Evolutionary conservation across 2,797 vertebrate species (phyloP).

Genomic region (Pipistrellus pipistrellus): DNA sequence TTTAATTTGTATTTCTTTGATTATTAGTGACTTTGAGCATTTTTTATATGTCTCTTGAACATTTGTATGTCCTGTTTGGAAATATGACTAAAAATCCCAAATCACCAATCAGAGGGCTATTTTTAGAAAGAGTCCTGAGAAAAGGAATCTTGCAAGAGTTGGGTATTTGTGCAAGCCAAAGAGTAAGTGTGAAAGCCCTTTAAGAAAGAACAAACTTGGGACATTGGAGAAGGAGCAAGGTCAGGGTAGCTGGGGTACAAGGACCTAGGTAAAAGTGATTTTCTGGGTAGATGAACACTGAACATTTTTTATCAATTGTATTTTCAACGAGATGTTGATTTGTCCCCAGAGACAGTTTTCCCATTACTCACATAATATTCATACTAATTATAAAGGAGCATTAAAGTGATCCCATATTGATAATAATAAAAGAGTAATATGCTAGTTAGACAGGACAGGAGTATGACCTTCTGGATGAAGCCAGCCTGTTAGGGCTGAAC

Average conservation of each 20-base stretch:
- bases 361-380: neutral
- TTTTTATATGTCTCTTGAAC: too few species aligned
- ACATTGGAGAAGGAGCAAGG: neutral
- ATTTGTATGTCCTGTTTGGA: too few species aligned
- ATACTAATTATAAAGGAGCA: neutral
- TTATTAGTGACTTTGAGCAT: too few species aligned
- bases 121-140: neutral
- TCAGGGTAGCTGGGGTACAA: neutral
- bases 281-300: neutral
- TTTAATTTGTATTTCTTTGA: too few species aligned
- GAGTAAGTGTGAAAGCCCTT: neutral
- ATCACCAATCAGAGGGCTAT: neutral
- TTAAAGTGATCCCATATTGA: neutral
- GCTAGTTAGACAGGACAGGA: too few species aligned
- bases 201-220: neutral
- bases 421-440: too few species aligned
- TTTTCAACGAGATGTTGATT: neutral
- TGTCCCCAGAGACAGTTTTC: neutral
- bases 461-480: too few species aligned
- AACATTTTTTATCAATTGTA: neutral
- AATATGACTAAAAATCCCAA: too few species aligned
- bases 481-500: too few species aligned
- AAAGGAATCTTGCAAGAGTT: neutral
- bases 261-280: neutral
- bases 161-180: neutral